Conservation (phyloP, 2,797 vertebrate genomes). For the Esox masquinongy region DNA sequence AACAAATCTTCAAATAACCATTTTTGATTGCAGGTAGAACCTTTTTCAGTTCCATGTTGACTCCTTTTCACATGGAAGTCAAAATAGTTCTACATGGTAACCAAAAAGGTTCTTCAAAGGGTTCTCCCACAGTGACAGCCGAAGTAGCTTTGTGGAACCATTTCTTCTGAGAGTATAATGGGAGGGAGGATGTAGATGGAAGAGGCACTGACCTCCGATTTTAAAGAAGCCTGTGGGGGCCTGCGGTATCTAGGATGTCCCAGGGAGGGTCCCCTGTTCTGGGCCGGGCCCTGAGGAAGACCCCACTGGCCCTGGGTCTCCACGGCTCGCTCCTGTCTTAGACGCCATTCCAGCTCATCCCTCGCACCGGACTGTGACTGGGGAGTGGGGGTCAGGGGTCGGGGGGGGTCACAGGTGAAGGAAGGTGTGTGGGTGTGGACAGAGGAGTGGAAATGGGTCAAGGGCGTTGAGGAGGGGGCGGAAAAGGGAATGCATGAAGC, state of each 20-base stretch:
- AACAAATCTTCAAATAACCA: no score
- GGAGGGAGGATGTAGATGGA: constrained; percentile 60
- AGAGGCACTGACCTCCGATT: constrained; percentile 91
- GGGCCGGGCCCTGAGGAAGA: constrained; percentile 73
- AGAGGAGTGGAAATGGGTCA: neutral
- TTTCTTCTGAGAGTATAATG: neutral
- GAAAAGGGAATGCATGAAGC: constrained; percentile 58
- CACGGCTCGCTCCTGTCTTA: constrained; percentile 85
- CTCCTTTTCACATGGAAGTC: no score
- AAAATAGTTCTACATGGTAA: no score
- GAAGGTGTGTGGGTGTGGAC: constrained; percentile 21
- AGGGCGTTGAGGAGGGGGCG: neutral
- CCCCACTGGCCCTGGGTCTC: constrained; percentile 73
- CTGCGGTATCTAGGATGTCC: constrained; percentile 90
- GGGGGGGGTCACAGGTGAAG: constrained; percentile 32
- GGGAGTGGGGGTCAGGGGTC: constrained; percentile 28
- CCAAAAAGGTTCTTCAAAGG: no score
- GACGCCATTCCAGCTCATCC: constrained; percentile 95
- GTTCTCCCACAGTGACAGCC: no score
- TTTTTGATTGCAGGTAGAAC: no score
- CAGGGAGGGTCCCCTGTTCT: constrained; percentile 84
- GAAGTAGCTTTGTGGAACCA: no score
- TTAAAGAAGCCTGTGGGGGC: constrained; percentile 84
- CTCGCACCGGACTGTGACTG: constrained; percentile 94
- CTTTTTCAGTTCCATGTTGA: no score